Evolutionary conservation across 23 tunicate species (phyloP), one percentile per base, ranked within the genome.

Genomic region (Styela plicata): DNA sequence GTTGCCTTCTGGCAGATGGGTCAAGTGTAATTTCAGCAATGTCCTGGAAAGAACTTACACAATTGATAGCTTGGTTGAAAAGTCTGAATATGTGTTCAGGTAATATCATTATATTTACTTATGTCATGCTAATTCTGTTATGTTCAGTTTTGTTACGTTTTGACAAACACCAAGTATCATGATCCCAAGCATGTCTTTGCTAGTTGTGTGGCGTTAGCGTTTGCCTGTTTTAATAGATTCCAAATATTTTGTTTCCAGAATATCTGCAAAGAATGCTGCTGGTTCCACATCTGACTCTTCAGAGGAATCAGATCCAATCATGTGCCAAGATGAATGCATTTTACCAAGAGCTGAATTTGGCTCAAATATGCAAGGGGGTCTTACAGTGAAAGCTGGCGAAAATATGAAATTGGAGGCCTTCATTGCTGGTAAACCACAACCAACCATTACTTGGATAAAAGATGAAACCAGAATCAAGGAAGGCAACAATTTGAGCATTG

Each of bases 241-340:
- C 52, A 73, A 32, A 3, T 19, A 10, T 22, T 76, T 36, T 24
- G 3, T 2, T 76, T 0, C 74, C 85, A 76, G 99, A 69, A 96
- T 95, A 2, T 86, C 64, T 33, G 96, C 95, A 26, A 95, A 95
- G 70, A 95, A 95, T 64, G 96, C 99, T 29, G 89, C 94, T 34
- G 96, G 96, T 2, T 85, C 92, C 1, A 33, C 83, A 24, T 82
- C 86, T 34, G 64, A 63, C 1, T 85, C 85, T 22, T 89, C 82
- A 5, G 70, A 79, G 68, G 76, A 57, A 22, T n/a, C 81, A 21
- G 74, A 66, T 31, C 86, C 92, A 1, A 86, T 84, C 20, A 29
- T 68, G 23, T 79, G 81, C 1, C 79, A 86, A 68, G 80, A 86
- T 73, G 84, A 87, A 33, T 24, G 78, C 30, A 28, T 66, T 13